Percentiles rank a stretch among this genome's conserved stretches.
These are phyloP conservation scores for Dendropsophus ebraccatus DNA, from an alignment of 2,113 vertebrate species.

Conservation along the genomic window DNA sequence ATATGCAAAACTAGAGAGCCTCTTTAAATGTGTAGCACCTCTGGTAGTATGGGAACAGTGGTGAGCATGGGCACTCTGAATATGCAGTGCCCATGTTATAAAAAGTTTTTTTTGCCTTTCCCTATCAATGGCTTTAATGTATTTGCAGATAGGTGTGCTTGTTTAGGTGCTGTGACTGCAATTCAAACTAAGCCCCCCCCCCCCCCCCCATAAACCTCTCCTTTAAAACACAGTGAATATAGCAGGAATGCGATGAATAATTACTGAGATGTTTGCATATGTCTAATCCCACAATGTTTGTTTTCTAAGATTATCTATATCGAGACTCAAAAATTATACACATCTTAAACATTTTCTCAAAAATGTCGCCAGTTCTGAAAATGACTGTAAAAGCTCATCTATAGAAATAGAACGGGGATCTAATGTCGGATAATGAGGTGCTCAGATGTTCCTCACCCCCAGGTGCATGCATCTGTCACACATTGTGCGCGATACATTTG, in stretches of 20 bases:
- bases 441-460: neutral
- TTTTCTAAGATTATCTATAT: neutral
- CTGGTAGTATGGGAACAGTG: no score
- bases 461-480: constrained; percentile 3
- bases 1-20: no score
- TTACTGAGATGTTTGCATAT: neutral
- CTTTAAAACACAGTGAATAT: no score
- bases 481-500: neutral
- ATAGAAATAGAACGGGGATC: neutral
- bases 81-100: no score
- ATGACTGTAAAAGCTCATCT: neutral
- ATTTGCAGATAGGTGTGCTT: no score
- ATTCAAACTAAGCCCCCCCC: no score
- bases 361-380: neutral
- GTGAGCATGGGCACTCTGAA: no score
- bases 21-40: no score
- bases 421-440: neutral
- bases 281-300: neutral
- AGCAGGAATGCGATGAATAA: neutral
- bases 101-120: no score
- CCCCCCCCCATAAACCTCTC: no score
- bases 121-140: no score
- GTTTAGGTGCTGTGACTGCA: no score
- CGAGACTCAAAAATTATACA: neutral
- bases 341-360: neutral